These are phyloP conservation scores for Oreohelix idahoensis DNA, from an alignment of 1,140 invertebrate species.

Conservation along the genomic window DNA sequence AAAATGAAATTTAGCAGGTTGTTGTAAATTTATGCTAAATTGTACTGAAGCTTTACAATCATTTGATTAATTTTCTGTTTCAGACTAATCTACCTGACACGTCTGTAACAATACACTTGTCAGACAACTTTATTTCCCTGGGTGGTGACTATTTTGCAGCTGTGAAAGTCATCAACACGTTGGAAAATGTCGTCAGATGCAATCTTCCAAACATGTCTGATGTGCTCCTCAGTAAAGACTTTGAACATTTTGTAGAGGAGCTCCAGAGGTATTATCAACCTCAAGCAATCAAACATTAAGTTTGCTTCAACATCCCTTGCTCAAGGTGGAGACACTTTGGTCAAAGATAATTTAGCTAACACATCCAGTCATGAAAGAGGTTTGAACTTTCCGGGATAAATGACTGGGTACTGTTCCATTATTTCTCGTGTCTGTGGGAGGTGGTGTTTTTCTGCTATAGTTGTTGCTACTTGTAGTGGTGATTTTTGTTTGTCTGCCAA, in stretches of 20 bases:
- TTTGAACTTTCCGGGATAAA: too few species aligned
- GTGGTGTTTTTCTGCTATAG: too few species aligned
- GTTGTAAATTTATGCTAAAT: too few species aligned
- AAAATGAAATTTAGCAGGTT: too few species aligned
- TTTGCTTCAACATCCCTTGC: too few species aligned
- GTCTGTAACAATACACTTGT: neutral
- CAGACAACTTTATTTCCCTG: slow-evolving; percentile 65
- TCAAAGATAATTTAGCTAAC: neutral
- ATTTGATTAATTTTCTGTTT: neutral
- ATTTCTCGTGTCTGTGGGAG: too few species aligned
- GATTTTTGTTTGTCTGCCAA: too few species aligned
- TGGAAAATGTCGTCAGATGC: slow-evolving; percentile 55
- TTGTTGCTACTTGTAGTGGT: too few species aligned
- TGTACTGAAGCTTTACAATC: neutral
- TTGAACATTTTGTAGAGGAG: slow-evolving; percentile 35
- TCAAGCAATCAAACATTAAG: neutral
- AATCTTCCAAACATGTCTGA: slow-evolving; percentile 61
- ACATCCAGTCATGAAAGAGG: too few species aligned
- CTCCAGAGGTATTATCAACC: neutral
- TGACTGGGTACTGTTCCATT: too few species aligned
- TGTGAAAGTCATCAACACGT: slow-evolving; percentile 64
- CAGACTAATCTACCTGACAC: slow-evolving; percentile 19
- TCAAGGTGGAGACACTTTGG: neutral
- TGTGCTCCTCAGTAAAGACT: slow-evolving; percentile 63
- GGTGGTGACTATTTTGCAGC: slow-evolving; percentile 74